Evolutionary conservation across 53 echinoderm and acorn worm species (phyloP), one percentile per base, ranked within the genome.

Genomic region (Patiria pectinifera): DNA sequence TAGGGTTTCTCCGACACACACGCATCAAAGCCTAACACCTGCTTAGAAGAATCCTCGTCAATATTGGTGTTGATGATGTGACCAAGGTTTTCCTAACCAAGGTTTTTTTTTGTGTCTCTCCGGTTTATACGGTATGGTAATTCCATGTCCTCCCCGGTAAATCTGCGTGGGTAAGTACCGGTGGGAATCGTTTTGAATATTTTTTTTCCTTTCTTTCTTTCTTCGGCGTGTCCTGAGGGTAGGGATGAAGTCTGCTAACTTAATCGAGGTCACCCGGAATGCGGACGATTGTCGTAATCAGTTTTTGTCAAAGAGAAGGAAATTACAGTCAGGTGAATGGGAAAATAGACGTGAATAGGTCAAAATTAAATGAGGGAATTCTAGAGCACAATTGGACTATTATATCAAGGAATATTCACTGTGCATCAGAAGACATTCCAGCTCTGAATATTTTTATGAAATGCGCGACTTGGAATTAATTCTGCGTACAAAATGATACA

Each of bases 1-100:
- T 71, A 48, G 53, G 74, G 86, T 86, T 74, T 72, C 86, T n/a
- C 74, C 71, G 72, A 77, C 61, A 60, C 87, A 76, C 23, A 46
- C 48, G 47, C 80, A 46, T 10, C 47, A 48, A 59, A 23, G 14
- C 59, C 59, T 4, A 19, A 26, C 87, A 87, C 87, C 87, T 87
- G 87, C 78, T 53, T 6, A 43, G 66, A 45, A 62, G 48, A 63
- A 62, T 84, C 66, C n/a, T 58, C 22, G 48, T 82, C 66, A 84
- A 87, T 76, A 87, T 59, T 87, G 87, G 78, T 61, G 61, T 21
- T 26, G 78, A 87, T 25, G 58, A 71, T 46, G 21, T 21, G 46
- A 14, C 22, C 22, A 5, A 9, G 24, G 10, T 69, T 69, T 85
- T 44, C 14, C 66, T 53, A 45, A 13, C 74, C 9, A 23, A n/a